phyloP scores from a whole-genome alignment of 2,888 invertebrate genomes.

The Ceramica pisi region DNA sequence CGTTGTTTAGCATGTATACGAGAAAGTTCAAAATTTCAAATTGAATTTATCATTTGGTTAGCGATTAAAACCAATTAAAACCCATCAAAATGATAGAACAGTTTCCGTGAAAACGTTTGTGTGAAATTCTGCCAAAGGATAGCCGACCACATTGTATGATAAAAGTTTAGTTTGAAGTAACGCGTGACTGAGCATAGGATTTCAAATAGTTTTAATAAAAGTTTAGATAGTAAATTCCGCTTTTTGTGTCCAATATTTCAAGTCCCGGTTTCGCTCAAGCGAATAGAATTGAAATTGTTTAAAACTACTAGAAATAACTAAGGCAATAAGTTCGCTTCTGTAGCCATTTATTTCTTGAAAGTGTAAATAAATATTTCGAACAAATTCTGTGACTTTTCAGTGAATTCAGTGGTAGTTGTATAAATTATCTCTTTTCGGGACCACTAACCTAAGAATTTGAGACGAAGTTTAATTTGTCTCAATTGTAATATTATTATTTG shows the following conservation, averaged over 20 bases:
- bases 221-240: neutral
- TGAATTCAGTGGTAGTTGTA: neutral
- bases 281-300: neutral
- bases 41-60: neutral
- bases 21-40: neutral
- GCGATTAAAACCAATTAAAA: too few species aligned
- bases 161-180: slow-evolving; percentile 15
- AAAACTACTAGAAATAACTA: neutral
- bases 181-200: slow-evolving; percentile 5
- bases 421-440: neutral
- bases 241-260: neutral
- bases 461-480: too few species aligned
- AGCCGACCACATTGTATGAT: slow-evolving; percentile 5
- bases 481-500: too few species aligned
- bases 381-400: neutral
- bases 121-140: slow-evolving; percentile 6
- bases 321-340: neutral
- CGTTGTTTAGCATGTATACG: neutral
- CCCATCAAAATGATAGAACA: neutral
- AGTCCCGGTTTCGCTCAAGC: neutral
- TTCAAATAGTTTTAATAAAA: neutral
- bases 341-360: neutral
- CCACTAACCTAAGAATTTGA: neutral
- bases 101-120: neutral
- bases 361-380: neutral